Evolutionary conservation across 2,888 invertebrate genomes (phyloP).

Genomic region (Empis stercorea): DNA sequence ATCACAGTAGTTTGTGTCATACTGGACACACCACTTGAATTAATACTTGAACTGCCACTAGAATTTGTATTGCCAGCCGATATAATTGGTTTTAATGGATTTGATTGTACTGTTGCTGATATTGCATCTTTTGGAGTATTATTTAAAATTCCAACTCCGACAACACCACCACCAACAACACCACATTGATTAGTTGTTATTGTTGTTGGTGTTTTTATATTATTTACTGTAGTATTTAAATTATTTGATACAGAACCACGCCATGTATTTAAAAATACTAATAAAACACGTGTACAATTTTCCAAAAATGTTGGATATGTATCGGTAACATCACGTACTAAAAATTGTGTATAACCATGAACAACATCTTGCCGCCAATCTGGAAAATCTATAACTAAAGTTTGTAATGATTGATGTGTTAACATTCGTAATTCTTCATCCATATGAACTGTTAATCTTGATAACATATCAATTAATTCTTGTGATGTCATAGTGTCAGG

Average conservation of each 20-base stretch:
- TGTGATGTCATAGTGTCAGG: slow-evolving; percentile 94
- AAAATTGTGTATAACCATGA: slow-evolving; percentile 86
- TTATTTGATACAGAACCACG: slow-evolving; percentile 54
- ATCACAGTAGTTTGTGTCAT: slow-evolving; percentile 35
- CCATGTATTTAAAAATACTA: slow-evolving; percentile 88
- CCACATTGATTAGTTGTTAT: not conserved
- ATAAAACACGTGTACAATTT: slow-evolving; percentile 81
- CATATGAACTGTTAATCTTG: slow-evolving; percentile 92
- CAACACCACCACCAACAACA: not conserved
- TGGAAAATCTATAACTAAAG: slow-evolving; percentile 88
- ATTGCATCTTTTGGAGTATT: not conserved
- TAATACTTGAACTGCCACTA: slow-evolving; percentile 36
- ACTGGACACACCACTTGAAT: slow-evolving; percentile 35
- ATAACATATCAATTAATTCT: slow-evolving; percentile 87
- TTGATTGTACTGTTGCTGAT: slow-evolving; percentile 14
- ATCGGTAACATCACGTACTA: slow-evolving; percentile 70
- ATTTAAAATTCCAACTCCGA: not conserved
- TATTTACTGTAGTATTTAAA: slow-evolving; percentile 15
- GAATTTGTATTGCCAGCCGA: slow-evolving; percentile 29
- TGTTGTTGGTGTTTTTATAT: slow-evolving; percentile 16
- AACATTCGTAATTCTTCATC: slow-evolving; percentile 92
- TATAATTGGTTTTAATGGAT: slow-evolving; percentile 1
- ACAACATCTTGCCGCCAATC: slow-evolving; percentile 97
- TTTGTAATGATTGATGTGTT: slow-evolving; percentile 90
- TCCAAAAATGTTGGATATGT: slow-evolving; percentile 57